Conservation (phyloP, 2,113 vertebrate genomes). For the Cryptotis parvus region DNA sequence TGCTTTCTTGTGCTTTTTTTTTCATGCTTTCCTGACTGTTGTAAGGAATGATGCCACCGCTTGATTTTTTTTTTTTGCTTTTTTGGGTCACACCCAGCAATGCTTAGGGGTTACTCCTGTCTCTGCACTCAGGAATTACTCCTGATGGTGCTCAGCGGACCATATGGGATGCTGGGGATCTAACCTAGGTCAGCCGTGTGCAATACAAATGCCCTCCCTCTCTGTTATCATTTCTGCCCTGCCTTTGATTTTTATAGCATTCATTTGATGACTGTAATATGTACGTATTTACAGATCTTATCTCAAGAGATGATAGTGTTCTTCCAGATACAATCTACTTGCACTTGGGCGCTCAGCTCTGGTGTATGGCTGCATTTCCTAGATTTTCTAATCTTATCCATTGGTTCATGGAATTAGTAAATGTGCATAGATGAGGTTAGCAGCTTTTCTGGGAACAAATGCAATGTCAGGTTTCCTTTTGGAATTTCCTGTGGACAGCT, state of each 20-base stretch:
- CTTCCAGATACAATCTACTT: neutral
- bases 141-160: no score
- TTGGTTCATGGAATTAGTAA: neutral
- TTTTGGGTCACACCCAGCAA: no score
- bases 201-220: no score
- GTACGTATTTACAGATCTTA: neutral
- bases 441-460: neutral
- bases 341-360: neutral
- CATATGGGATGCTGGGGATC: no score
- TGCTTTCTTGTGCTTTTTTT: neutral
- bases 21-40: neutral
- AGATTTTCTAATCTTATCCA: neutral
- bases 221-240: no score
- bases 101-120: no score
- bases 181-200: no score
- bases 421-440: neutral
- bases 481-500: neutral
- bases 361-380: neutral
- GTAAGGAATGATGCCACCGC: neutral
- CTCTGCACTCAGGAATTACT: no score
- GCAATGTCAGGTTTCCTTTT: neutral
- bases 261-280: neutral
- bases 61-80: no score
- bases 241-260: neutral
- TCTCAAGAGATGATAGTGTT: neutral